Evolutionary conservation across 2,797 vertebrate species (phyloP).

Genomic region (Tangara arthus): DNA sequence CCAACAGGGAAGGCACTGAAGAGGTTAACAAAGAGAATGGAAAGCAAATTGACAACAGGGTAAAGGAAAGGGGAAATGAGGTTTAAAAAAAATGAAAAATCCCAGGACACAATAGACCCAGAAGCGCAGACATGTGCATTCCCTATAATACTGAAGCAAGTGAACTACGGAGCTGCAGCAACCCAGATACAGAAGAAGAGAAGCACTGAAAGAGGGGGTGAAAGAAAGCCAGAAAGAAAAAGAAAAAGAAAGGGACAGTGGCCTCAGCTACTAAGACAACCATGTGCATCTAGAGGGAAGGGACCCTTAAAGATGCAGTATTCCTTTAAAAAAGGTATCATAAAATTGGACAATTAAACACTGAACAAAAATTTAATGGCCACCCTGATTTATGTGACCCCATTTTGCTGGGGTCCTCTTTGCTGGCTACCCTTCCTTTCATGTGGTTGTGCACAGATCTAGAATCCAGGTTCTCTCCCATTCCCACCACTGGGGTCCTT

Average conservation of each 20-base stretch:
- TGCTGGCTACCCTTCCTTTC: neutral
- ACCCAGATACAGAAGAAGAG: conserved; percentile 59
- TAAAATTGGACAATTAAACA: conserved; percentile 39
- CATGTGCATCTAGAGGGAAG: conserved; percentile 72
- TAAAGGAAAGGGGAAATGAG: conserved; percentile 59
- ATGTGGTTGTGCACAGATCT: neutral
- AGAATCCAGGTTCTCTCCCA: neutral
- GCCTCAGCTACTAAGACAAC: conserved; percentile 67
- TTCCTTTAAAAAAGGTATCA: conserved; percentile 63
- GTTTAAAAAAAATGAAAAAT: conserved; percentile 48
- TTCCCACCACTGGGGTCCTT: neutral
- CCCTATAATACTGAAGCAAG: conserved; percentile 51
- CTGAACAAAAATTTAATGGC: conserved; percentile 17
- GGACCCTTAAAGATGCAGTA: conserved; percentile 78
- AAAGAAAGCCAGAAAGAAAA: conserved; percentile 59
- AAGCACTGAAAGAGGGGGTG: conserved; percentile 47
- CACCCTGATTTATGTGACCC: neutral
- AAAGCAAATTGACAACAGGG: conserved; percentile 57
- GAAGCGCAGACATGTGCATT: conserved; percentile 71
- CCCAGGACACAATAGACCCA: conserved; percentile 62
- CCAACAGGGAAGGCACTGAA: conserved; percentile 52
- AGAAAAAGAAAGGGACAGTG: conserved; percentile 69
- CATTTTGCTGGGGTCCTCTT: conserved; percentile 22
- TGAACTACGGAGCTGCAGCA: conserved; percentile 67
- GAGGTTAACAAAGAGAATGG: conserved; percentile 65